Evolutionary conservation across 2,113 vertebrate genomes (phyloP).

Genomic region (Falco punctatus): DNA sequence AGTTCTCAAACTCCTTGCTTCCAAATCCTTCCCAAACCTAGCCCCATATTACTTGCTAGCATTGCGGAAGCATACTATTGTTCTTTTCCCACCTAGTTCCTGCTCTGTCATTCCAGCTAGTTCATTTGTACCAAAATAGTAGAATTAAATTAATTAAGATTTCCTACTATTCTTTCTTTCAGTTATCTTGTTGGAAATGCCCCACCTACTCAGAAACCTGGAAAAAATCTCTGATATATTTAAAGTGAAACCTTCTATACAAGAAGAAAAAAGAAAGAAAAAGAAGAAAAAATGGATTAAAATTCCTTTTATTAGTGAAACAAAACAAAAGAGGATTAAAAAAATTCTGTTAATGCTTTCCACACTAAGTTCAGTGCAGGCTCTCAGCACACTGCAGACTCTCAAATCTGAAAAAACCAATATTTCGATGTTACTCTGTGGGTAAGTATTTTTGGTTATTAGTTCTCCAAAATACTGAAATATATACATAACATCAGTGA

Average conservation of each 20-base stretch:
- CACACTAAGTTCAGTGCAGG: background rate
- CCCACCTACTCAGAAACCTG: background rate
- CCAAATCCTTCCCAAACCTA: background rate
- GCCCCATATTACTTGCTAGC: background rate
- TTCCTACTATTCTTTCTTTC: constrained; percentile 46
- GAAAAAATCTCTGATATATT: background rate
- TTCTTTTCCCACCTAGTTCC: constrained; percentile 7
- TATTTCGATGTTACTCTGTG: background rate
- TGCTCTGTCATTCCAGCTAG: background rate
- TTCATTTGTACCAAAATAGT: background rate
- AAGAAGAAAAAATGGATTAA: background rate
- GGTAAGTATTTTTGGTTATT: background rate
- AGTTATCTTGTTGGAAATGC: background rate
- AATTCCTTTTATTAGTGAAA: background rate
- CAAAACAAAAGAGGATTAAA: background rate
- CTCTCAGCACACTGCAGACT: background rate
- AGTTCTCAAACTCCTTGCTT: background rate
- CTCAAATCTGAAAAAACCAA: background rate
- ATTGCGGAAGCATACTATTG: background rate
- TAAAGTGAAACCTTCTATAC: background rate
- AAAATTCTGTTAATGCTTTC: background rate
- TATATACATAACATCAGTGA: background rate
- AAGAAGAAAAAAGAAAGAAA: background rate
- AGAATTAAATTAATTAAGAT: background rate
- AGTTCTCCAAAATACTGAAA: background rate